Evolutionary conservation across 2,888 invertebrate genomes (phyloP), one percentile per base, ranked within the genome.

Genomic region (Hydriomena furcata): DNA sequence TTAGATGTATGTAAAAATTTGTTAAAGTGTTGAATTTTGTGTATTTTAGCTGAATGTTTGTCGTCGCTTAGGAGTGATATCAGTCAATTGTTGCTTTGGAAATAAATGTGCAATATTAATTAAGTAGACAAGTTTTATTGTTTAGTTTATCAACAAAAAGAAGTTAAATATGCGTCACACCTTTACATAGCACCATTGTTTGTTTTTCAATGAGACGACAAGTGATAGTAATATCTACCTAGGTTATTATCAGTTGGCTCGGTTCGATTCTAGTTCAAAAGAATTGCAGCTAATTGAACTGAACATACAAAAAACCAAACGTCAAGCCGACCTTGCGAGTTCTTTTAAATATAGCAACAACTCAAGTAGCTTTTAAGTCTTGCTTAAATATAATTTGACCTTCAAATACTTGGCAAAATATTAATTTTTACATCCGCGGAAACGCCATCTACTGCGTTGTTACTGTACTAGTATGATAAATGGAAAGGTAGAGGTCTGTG

Each of bases 11-110:
- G n/a, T 52, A 58, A 47, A 21, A 44, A 59, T 56, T 59, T 60
- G 58, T n/a, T n/a, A 36, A 13, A 5, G 36, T 12, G 12, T 24
- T 36, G n/a, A 36, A 36, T 36, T 23, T 36, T 13, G 36, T 36
- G 35, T 23, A 21, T 13, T 13, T 13, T 58, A 62, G 65, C 58
- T 68, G 60, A 62, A 65, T 63, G 62, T 55, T 65, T 52, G 57
- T 57, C 66, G 64, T 68, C 63, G 70, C 68, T 67, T 73, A 59
- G 68, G 54, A 46, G 34, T 41, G 52, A 56, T 17, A 54, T 52
- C 50, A 45, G 72, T 71, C 68, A 70, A 73, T 73, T 73, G 68
- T 68, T 71, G 74, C 73, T 71, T 67, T 55, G 50, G 40, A 52
- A 52, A 62, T 63, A 68, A 51, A 60, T 55, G 51, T 61, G 55